Conservation (phyloP, 2,888 invertebrate genomes). For the Leptura quadrifasciata region DNA sequence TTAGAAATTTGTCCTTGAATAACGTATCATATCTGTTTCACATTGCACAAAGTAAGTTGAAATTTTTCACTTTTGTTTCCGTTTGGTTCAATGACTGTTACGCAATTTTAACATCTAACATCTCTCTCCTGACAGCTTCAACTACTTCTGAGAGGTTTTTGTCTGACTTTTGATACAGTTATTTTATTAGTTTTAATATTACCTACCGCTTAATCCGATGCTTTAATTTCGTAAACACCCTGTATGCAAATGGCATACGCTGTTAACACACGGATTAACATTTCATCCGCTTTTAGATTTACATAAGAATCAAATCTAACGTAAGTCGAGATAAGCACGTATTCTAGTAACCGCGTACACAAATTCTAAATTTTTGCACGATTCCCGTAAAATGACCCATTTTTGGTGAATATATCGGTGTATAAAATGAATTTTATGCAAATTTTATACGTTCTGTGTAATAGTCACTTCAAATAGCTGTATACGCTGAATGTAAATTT, state of each 20-base stretch:
- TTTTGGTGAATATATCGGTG: background rate
- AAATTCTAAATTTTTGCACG: conserved; percentile 24
- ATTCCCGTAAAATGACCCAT: conserved; percentile 15
- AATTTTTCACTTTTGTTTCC: too few species aligned
- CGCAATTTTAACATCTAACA: too few species aligned
- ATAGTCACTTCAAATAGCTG: conserved; percentile 11
- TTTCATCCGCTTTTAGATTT: background rate
- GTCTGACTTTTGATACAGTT: too few species aligned
- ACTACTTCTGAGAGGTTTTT: too few species aligned
- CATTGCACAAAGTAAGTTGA: too few species aligned
- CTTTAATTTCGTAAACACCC: too few species aligned
- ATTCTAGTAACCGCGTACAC: background rate
- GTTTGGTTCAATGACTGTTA: too few species aligned
- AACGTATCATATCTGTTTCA: too few species aligned
- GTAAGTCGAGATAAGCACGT: conserved; percentile 11
- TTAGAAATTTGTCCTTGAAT: too few species aligned
- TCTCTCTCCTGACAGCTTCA: too few species aligned
- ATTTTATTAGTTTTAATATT: too few species aligned
- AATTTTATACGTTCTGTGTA: conserved; percentile 16
- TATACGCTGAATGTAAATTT: conserved; percentile 16
- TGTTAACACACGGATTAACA: background rate
- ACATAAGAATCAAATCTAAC: conserved; percentile 14
- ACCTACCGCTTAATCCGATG: too few species aligned
- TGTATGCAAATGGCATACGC: background rate
- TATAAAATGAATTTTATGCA: conserved; percentile 26